Evolutionary conservation across 2,888 invertebrate genomes (phyloP).

Genomic region (Ormyrus pomaceus): DNA sequence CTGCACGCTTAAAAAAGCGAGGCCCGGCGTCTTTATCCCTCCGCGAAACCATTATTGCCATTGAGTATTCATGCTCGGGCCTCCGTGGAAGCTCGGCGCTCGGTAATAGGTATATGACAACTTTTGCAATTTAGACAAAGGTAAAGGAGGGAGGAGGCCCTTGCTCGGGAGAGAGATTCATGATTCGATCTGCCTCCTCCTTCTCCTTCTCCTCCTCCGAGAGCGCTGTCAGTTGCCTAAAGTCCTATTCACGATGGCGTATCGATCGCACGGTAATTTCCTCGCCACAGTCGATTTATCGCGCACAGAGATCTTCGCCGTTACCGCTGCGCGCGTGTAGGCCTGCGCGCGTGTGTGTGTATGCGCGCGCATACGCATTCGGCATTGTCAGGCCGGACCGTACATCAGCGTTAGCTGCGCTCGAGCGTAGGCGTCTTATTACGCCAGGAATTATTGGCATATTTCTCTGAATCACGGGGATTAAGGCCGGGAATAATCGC

Average conservation of each 20-base stretch:
- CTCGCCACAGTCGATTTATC: constrained; percentile 47
- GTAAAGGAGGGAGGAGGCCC: background rate
- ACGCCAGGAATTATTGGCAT: constrained; percentile 24
- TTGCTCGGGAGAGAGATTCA: constrained; percentile 23
- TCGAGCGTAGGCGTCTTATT: constrained; percentile 9
- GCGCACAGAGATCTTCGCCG: constrained; percentile 30
- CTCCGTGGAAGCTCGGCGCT: no score
- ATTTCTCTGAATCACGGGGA: constrained; percentile 16
- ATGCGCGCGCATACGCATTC: background rate
- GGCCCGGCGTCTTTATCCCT: no score
- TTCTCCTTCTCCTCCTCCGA: background rate
- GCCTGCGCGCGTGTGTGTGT: background rate
- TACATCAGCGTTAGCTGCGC: constrained; percentile 28
- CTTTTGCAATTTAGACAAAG: constrained; percentile 30
- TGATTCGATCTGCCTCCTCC: constrained; percentile 8
- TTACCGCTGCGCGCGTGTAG: background rate
- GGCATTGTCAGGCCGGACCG: constrained; percentile 25
- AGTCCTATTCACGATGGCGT: constrained; percentile 58
- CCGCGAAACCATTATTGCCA: background rate
- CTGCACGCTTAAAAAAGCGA: background rate
- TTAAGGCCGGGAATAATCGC: constrained; percentile 13
- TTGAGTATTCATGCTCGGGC: no score
- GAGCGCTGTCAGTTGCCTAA: constrained; percentile 40
- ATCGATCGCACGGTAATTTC: constrained; percentile 62
- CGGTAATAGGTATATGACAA: background rate